Evolutionary conservation across 2,888 invertebrate genomes (phyloP).

Genomic region (Morinoia aosen): DNA sequence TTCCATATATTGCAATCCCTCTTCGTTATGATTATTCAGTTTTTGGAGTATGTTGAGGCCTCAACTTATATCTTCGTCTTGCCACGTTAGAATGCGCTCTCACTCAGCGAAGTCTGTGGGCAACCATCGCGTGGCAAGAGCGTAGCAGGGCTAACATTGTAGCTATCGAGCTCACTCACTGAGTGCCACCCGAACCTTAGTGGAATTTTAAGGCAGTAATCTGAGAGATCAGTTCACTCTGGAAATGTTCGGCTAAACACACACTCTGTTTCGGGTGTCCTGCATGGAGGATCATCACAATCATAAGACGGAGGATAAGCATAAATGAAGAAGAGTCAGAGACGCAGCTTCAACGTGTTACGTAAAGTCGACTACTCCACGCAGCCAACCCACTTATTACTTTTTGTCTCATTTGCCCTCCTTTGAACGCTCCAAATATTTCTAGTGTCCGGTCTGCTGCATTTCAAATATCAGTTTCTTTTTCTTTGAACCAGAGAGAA

Average conservation of each 20-base stretch:
- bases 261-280: too few relatives aligned
- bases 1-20: background rate
- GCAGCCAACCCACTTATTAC: background rate
- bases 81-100: background rate
- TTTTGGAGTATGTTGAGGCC: background rate
- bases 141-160: background rate
- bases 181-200: background rate
- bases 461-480: background rate
- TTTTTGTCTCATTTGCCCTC: background rate
- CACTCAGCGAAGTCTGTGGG: background rate
- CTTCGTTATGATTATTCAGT: background rate
- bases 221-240: background rate
- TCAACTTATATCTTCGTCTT: background rate
- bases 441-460: background rate
- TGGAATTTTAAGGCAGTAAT: background rate
- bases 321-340: too few relatives aligned
- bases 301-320: too few relatives aligned
- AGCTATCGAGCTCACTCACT: background rate
- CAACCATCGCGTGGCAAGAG: background rate
- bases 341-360: too few relatives aligned
- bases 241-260: background rate
- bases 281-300: too few relatives aligned
- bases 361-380: background rate
- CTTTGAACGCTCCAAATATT: background rate
- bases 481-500: background rate